Evolutionary conservation across 1,140 invertebrate species (phyloP).

Genomic region (Plodia interpunctella): DNA sequence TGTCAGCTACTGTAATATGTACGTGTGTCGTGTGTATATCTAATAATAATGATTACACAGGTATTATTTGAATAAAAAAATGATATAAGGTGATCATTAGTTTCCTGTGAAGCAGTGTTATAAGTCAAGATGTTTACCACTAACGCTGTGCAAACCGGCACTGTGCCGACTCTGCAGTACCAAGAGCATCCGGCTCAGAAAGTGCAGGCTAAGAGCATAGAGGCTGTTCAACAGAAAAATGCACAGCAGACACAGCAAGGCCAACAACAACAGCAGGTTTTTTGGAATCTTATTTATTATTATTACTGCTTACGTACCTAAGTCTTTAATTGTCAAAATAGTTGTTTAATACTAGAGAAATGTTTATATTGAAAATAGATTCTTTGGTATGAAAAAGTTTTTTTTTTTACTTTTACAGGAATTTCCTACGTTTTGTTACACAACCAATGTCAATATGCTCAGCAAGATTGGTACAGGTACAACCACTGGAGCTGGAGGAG

Average conservation of each 20-base stretch:
- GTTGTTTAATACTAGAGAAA: too few relatives aligned
- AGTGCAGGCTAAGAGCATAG: constrained; percentile 72
- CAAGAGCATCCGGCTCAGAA: constrained; percentile 72
- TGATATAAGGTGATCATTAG: constrained; percentile 24
- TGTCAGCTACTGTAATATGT: too few relatives aligned
- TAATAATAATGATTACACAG: neutral
- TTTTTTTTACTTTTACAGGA: constrained; percentile 60
- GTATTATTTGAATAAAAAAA: constrained; percentile 17
- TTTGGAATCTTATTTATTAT: too few relatives aligned
- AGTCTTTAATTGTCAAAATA: too few relatives aligned
- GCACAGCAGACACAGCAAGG: constrained; percentile 65
- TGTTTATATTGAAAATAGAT: too few relatives aligned
- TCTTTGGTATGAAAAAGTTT: too few relatives aligned
- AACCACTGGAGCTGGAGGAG: constrained; percentile 63
- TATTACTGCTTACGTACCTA: too few relatives aligned
- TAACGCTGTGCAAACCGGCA: constrained; percentile 69
- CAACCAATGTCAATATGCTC: constrained; percentile 82
- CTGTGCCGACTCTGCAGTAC: constrained; percentile 72
- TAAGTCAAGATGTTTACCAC: constrained; percentile 67
- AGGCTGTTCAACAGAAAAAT: constrained; percentile 72
- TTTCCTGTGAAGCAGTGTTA: too few relatives aligned
- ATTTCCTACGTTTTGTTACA: constrained; percentile 82
- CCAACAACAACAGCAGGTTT: constrained; percentile 51
- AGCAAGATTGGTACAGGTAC: constrained; percentile 77
- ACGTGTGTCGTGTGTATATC: too few relatives aligned